Evolutionary conservation across 2,888 invertebrate genomes (phyloP), one percentile per base, ranked within the genome.

Genomic region (Epistrophe grossulariae): DNA sequence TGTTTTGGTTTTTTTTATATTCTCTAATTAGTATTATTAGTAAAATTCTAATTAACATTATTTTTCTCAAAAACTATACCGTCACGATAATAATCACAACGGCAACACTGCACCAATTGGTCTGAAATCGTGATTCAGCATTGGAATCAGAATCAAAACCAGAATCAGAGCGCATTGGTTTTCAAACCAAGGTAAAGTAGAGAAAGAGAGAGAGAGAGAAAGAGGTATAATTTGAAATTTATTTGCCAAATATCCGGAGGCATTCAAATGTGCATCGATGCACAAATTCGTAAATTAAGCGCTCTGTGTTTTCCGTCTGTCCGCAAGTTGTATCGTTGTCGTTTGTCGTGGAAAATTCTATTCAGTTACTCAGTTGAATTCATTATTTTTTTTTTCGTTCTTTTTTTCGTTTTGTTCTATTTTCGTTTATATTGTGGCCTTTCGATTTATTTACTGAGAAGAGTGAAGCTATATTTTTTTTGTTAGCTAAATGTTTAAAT

Each of bases 181-280:
- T 45, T n/a, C 40, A 55, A 66, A 57, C 40, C 43, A 50, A 52
- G 50, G 43, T 43, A 35, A 19, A 38, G 17, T n/a, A 52, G 15
- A 13, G 13, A 24, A 24, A 62, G 52, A 57, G 35, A 59, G 17
- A 0, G 57, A 74, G 45, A 38, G 15, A 55, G 24, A 55, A 15
- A 28, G 28, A 74, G 83, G 68, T 71, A 71, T 71, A 55, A 79
- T 84, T 84, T 70, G 74, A 79, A 79, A 84, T 79, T 68, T 84
- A 79, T 79, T 74, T 84, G 74, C 84, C 48, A 79, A 84, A 84
- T 84, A 84, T 74, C 79, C 55, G 35, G 79, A 84, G 84, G 84
- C 70, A 84, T 84, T 84, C 83, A 70, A 84, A 84, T 79, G 79
- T 79, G 84, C 84, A 84, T 57, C 84, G 84, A 79, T 84, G 84